Evolutionary conservation across 1,140 invertebrate species (phyloP), one percentile per base, ranked within the genome.

Genomic region (Myzus persicae): DNA sequence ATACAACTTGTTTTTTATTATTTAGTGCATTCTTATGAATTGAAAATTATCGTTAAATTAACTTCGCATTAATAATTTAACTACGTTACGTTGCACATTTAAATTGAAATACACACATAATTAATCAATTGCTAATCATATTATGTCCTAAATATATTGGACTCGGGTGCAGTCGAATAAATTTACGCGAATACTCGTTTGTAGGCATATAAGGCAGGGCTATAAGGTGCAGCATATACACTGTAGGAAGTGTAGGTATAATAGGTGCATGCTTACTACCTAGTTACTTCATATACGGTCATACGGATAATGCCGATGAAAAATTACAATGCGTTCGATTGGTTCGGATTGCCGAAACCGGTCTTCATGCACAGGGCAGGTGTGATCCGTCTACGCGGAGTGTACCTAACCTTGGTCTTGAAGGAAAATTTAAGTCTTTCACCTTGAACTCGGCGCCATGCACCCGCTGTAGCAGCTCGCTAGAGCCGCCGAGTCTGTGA

Each of bases 351-450:
- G 38, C 44, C 36, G 22, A 90, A 54, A 59, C 88, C 48, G 88
- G 88, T 90, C 88, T 54, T 54, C 36, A 22, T 24, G 46, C 3
- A 18, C 22, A 3, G n/a, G 22, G 7, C 22, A 3, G n/a, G 22
- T 14, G n/a, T 44, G 44, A 22, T 46, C 9, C 9, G n/a, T 26
- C 3, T 20, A 36, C n/a, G 36, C 31, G 1, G 20, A 36, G 14
- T n/a, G 5, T n/a, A n/a, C n/a, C n/a, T n/a, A 81, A 92, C 91
- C 91, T 92, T 92, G 91, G 76, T 81, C 20, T 44, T 92, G 91
- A 92, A 92, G 84, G 44, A 81, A 91, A 82, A 92, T 51, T 42
- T 4, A 40, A 46, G 76, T 51, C 38, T 92, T 40, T 44, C 31
- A 48, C 44, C 40, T 92, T 84, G 76, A 92, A 82, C 76, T 82